Conservation (phyloP, 2,113 vertebrate species). For the Oncorhynchus mykiss region DNA sequence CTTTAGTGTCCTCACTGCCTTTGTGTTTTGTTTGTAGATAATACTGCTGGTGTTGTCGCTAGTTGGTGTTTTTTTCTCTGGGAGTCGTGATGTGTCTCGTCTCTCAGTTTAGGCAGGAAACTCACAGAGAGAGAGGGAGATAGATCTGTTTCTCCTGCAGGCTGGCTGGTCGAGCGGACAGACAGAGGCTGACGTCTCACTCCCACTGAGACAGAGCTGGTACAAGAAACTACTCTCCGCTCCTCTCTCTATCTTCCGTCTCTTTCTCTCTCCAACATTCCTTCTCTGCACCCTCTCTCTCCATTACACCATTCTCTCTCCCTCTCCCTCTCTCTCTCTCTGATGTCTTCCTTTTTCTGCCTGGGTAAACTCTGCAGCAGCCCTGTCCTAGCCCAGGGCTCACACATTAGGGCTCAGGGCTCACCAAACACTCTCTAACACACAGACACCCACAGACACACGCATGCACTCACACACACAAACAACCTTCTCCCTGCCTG, state of each 20-base stretch:
- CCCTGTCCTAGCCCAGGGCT: conserved; percentile 59
- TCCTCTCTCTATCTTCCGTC: not conserved
- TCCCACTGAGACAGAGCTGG: conserved; percentile 56
- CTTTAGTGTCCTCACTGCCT: too few species aligned
- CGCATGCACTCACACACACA: conserved; percentile 19
- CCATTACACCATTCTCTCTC: conserved; percentile 25
- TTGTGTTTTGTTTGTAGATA: too few species aligned
- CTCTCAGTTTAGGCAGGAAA: not conserved
- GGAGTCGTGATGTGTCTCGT: not conserved
- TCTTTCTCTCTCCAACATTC: not conserved
- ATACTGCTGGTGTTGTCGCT: too few species aligned
- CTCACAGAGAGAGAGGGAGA: not conserved
- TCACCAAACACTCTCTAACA: conserved; percentile 10
- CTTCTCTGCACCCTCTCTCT: conserved; percentile 12
- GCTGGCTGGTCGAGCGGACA: conserved; percentile 67
- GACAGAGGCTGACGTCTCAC: conserved; percentile 70
- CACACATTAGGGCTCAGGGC: conserved; percentile 46
- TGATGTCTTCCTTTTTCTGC: conserved; percentile 67
- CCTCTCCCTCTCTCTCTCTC: conserved; percentile 32
- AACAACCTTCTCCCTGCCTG: not conserved
- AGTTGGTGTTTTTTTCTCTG: not conserved
- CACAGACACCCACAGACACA: conserved; percentile 19
- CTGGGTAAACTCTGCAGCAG: conserved; percentile 55
- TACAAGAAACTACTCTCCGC: conserved; percentile 47
- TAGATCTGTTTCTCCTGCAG: conserved; percentile 65